These are phyloP conservation scores for Periophthalmus modestus DNA, from an alignment of 2,113 vertebrate genomes.

Conservation along the genomic window DNA sequence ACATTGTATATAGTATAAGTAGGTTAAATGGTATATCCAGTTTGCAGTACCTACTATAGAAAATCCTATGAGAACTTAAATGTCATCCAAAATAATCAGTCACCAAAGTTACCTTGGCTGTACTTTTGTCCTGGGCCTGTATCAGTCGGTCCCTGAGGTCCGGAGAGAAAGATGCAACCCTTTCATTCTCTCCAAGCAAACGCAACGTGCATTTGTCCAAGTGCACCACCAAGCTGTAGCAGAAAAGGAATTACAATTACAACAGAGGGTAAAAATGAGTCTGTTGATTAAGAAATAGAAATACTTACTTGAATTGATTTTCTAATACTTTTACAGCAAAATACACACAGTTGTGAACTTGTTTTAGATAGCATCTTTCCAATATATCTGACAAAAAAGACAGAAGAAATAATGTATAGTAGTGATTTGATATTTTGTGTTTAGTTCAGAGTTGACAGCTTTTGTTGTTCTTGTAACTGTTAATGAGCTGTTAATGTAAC, in stretches of 20 bases:
- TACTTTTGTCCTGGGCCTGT: slow-evolving; percentile 85
- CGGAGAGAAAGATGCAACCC: slow-evolving; percentile 87
- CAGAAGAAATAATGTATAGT: background rate
- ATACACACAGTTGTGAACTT: slow-evolving; percentile 94
- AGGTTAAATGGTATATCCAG: background rate
- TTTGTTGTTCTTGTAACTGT: too few relatives aligned
- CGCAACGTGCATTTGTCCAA: slow-evolving; percentile 91
- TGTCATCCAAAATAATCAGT: background rate
- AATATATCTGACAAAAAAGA: slow-evolving; percentile 74
- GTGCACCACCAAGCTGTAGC: slow-evolving; percentile 82
- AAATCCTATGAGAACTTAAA: background rate
- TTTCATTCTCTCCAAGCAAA: slow-evolving; percentile 93
- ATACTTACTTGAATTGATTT: slow-evolving; percentile 90
- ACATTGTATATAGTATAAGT: background rate
- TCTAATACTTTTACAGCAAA: slow-evolving; percentile 93
- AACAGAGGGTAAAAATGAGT: background rate
- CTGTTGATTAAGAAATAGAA: background rate
- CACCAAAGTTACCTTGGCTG: slow-evolving; percentile 81
- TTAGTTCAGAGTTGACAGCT: too few relatives aligned
- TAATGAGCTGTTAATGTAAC: too few relatives aligned
- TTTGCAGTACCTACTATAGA: background rate
- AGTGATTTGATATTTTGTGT: too few relatives aligned
- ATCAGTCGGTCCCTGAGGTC: slow-evolving; percentile 82
- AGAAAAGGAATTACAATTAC: background rate
- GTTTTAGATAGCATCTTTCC: slow-evolving; percentile 83